Evolutionary conservation across 2,888 invertebrate species (phyloP).

Genomic region (Terebella lapidaria): DNA sequence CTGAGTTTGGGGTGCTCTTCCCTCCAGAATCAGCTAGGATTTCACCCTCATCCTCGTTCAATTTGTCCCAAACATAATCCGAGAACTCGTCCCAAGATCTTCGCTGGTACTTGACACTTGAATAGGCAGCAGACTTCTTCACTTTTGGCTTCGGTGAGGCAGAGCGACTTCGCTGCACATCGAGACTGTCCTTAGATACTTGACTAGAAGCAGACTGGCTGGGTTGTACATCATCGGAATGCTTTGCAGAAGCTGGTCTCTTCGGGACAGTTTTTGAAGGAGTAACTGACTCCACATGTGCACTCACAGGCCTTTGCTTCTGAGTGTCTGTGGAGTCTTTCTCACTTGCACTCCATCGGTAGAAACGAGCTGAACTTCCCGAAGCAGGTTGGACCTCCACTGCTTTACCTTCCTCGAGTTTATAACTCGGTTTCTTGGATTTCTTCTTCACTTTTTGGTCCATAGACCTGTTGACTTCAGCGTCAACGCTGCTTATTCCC

Average conservation of each 20-base stretch:
- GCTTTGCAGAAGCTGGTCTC: neutral
- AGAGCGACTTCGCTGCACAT: neutral
- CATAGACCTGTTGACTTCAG: neutral
- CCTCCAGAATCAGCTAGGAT: no score
- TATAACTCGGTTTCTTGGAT: neutral
- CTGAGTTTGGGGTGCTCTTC: no score
- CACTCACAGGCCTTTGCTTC: neutral
- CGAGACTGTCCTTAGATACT: neutral
- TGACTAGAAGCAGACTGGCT: neutral
- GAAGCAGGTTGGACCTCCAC: neutral
- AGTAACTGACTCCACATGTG: neutral
- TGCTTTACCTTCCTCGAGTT: neutral
- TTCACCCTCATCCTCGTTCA: conserved; percentile 8
- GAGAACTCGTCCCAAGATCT: conserved; percentile 9
- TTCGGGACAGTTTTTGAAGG: neutral
- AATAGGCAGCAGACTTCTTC: neutral
- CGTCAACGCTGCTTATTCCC: neutral
- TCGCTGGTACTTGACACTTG: conserved; percentile 4
- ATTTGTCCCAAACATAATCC: conserved; percentile 10
- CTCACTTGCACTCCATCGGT: neutral
- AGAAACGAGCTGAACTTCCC: neutral
- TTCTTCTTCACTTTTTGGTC: neutral
- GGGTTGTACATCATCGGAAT: no score
- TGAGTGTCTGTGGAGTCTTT: neutral
- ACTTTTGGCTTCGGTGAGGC: conserved; percentile 1